A percentile compares a stretch with the other conserved stretches of the same genome.
phyloP scores from a whole-genome alignment of 2,797 vertebrate genomes.

The Crypturellus tataupa region DNA sequence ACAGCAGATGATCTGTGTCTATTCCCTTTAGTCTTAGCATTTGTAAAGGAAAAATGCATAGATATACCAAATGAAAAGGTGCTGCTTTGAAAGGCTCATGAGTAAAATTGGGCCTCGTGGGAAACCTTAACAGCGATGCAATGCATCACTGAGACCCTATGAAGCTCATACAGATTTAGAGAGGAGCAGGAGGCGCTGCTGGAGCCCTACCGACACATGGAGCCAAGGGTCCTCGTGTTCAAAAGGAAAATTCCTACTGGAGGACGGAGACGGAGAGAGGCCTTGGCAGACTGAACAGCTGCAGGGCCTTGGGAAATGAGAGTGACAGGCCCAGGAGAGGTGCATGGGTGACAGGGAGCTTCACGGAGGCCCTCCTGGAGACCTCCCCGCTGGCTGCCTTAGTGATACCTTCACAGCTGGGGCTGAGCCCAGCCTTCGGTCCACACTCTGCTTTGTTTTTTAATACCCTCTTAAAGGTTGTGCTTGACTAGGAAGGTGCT shows the following conservation, averaged over 20 bases:
- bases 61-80: background rate
- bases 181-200: background rate
- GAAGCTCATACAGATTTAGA: background rate
- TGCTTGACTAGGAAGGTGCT: background rate
- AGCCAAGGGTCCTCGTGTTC: background rate
- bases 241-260: background rate
- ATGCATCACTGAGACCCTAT: background rate
- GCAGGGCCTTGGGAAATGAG: background rate
- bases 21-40: background rate
- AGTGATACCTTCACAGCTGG: background rate
- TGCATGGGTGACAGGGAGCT: background rate
- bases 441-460: background rate
- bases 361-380: background rate
- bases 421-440: background rate
- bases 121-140: background rate
- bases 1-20: background rate
- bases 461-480: background rate
- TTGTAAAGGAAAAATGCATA: background rate
- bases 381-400: background rate
- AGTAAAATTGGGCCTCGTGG: background rate
- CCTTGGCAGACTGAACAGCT: background rate
- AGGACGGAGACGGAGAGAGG: accelerated
- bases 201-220: background rate
- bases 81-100: background rate
- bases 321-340: background rate